phyloP scores from a whole-genome alignment of 2,113 vertebrate species.

The Puffinus mauretanicus region DNA sequence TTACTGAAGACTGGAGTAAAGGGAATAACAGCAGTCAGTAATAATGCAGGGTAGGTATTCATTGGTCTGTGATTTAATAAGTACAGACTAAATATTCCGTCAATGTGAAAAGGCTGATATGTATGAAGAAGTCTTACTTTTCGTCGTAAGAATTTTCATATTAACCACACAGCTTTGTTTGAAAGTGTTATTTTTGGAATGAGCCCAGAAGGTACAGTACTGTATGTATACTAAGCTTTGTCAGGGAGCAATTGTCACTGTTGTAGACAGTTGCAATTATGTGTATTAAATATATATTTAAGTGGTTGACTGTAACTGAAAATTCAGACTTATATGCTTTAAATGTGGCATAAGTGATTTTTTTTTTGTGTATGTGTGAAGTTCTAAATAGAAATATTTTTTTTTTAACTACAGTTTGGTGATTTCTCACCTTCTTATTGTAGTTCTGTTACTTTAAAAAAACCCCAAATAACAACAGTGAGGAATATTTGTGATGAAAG shows the following conservation, averaged over 20 bases:
- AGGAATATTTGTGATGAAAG: not conserved
- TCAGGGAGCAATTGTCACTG: not conserved
- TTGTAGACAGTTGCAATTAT: not conserved
- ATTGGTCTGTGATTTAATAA: not conserved
- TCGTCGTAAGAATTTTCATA: not conserved
- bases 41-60: constrained; percentile 92
- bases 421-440: not conserved
- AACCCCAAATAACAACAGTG: rapidly evolving
- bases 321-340: not conserved
- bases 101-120: not conserved
- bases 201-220: not conserved
- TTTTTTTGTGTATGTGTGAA: not conserved
- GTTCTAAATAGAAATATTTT: not conserved
- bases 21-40: constrained; percentile 91
- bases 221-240: not conserved
- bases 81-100: not conserved
- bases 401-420: not conserved
- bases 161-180: not conserved
- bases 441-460: not conserved
- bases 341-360: not conserved
- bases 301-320: not conserved
- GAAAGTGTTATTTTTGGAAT: not conserved
- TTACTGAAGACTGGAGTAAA: constrained; percentile 91
- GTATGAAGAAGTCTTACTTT: not conserved
- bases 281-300: not conserved